Base-by-base conservation (phyloP, 2,113 vertebrate genomes). In the Dasyornis broadbenti region DNA sequence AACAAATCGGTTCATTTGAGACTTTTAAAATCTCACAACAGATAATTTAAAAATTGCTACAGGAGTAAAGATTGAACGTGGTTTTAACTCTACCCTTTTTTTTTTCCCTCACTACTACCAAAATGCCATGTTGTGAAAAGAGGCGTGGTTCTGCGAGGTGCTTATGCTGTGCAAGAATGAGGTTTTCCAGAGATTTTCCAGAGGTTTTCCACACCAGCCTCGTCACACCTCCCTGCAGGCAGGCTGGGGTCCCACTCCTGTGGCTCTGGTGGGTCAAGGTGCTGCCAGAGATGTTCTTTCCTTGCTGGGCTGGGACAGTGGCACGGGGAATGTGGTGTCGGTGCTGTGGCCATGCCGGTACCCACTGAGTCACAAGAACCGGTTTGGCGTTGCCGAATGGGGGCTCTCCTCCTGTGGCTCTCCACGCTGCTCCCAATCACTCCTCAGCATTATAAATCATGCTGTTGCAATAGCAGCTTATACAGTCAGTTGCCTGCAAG, bases 401-500 rank as follows among this genome's bases (percentile, higher is more conserved):
- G 37, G 54, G 33, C 22, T 47, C 60, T 73, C 44, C 60, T 63
- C 66, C 52, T 0, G 47, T 10, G 22, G 31, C 72, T 90, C 83
- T 45, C 73, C 28, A 0, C 1, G 66, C 87, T 44, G 47, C 11
- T 94, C 87, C 89, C 40, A 26, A 30, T 40, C 80, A 15, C 61
- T 84, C 77, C 75, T 82, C 61, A 6, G 68, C 0, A 1, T 59
- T 91, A 94, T 95, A 88, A 96, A 94, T 95, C 90, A 93, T 10
- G 13, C 54, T 11, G 4, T 70, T 82, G 81, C 69, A 93, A 95
- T 45, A 86, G 94, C 54, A 86, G 80, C 82, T 93, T 90, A 86
- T 92, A 69, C 81, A 95, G 57, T 90, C 90, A 94, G 93, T 87
- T 95, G 96, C 93, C 94, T 94, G 87, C 72, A 95, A 95, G 90